These are phyloP conservation scores for Meiosimyza decipiens DNA, from an alignment of 2,888 invertebrate species.

Conservation along the genomic window DNA sequence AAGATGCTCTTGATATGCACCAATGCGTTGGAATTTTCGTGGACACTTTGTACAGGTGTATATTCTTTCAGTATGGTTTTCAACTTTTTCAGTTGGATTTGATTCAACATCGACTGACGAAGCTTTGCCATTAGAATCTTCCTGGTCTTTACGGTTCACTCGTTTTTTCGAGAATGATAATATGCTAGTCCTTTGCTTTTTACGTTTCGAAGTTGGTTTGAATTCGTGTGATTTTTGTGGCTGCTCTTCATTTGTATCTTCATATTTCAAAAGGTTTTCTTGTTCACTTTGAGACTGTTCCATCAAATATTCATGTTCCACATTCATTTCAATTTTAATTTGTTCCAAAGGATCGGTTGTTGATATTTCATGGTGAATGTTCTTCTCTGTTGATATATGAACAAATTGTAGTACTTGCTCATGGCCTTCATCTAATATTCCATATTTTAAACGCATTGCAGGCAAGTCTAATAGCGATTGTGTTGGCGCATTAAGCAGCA, in stretches of 20 bases:
- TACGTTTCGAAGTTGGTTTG: neutral
- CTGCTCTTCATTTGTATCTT: neutral
- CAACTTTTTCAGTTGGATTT: conserved; percentile 14
- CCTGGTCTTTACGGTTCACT: no score
- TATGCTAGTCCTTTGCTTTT: conserved; percentile 34
- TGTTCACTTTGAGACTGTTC: neutral
- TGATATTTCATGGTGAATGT: neutral
- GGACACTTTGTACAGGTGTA: conserved; percentile 40
- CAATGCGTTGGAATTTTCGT: conserved; percentile 34
- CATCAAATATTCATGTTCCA: conserved; percentile 34
- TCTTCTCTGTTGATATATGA: no score
- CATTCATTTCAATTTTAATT: conserved; percentile 41
- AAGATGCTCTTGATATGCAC: conserved; percentile 46
- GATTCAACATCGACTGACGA: neutral
- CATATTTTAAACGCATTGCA: conserved; percentile 46
- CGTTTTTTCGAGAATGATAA: neutral
- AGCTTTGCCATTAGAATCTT: no score
- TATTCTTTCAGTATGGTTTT: conserved; percentile 19
- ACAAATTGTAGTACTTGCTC: conserved; percentile 30
- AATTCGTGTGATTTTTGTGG: neutral
- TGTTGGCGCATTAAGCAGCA: conserved; percentile 45
- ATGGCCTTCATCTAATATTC: conserved; percentile 47
- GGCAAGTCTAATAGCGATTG: conserved; percentile 31
- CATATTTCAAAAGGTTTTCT: neutral
- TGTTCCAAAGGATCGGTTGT: conserved; percentile 25